phyloP scores from a whole-genome alignment of 2,888 invertebrate species.

The Oscheius onirici region DNA sequence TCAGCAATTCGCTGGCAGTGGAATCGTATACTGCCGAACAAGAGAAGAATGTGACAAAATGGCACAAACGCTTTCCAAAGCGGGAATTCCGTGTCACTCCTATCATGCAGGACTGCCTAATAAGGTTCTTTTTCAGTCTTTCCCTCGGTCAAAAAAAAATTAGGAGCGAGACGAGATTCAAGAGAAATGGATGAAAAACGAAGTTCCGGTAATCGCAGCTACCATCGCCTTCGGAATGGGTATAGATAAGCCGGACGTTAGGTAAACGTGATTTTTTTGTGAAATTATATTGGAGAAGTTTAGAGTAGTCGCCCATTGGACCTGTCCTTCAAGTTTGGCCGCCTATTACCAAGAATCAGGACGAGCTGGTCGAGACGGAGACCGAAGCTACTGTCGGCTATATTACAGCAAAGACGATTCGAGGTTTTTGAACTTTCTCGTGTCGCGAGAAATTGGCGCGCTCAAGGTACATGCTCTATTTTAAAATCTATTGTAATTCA shows the following conservation, averaged over 20 bases:
- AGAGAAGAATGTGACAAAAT: slow-evolving; percentile 88
- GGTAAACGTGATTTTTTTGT: too few relatives aligned
- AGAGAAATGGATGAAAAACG: slow-evolving; percentile 90
- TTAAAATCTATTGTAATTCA: slow-evolving; percentile 20
- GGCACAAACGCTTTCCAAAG: slow-evolving; percentile 80
- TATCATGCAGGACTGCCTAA: slow-evolving; percentile 68
- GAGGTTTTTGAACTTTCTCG: slow-evolving; percentile 83
- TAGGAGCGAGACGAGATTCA: slow-evolving; percentile 83
- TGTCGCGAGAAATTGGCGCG: slow-evolving; percentile 79
- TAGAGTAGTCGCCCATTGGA: slow-evolving; percentile 96
- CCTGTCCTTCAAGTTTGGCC: slow-evolving; percentile 90
- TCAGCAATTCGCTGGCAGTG: slow-evolving; percentile 51
- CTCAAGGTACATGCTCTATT: slow-evolving; percentile 38
- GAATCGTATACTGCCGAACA: slow-evolving; percentile 93
- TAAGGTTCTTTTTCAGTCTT: slow-evolving; percentile 40
- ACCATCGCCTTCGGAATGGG: slow-evolving; percentile 99
- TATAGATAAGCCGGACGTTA: slow-evolving; percentile 92
- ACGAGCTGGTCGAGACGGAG: slow-evolving; percentile 93
- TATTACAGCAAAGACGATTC: slow-evolving; percentile 87
- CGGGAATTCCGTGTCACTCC: slow-evolving; percentile 62
- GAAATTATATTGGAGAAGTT: not conserved
- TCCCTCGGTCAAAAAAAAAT: not conserved
- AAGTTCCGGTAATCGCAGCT: slow-evolving; percentile 89
- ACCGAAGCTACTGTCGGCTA: slow-evolving; percentile 86
- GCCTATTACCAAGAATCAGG: slow-evolving; percentile 96